Conservation (phyloP, 2,797 vertebrate genomes). For the Euthynnus affinis region DNA sequence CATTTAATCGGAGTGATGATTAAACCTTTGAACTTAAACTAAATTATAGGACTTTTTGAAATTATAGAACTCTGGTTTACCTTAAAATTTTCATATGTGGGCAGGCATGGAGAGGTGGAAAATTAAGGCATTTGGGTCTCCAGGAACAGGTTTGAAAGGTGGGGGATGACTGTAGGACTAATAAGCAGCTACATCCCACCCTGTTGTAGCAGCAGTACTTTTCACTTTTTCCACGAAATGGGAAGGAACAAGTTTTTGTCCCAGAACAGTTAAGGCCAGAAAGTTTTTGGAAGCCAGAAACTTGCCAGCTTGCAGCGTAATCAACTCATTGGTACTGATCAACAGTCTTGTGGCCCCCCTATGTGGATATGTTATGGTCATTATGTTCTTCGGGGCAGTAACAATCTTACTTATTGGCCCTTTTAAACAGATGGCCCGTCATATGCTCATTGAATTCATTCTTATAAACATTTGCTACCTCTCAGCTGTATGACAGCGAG, state of each 20-base stretch:
- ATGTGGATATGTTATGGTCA: conserved; percentile 17
- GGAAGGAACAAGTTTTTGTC: neutral
- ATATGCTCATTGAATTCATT: conserved; percentile 62
- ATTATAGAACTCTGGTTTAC: no score
- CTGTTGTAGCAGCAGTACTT: neutral
- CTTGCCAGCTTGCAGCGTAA: conserved; percentile 35
- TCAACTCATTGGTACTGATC: conserved; percentile 35
- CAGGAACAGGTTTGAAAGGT: neutral
- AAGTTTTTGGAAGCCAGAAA: conserved; percentile 14
- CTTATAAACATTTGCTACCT: conserved; percentile 60
- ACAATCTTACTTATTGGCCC: conserved; percentile 42
- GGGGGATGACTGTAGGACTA: neutral
- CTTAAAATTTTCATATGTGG: no score
- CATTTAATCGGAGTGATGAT: neutral
- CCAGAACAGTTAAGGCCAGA: neutral
- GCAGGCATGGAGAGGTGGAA: no score
- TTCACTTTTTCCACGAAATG: neutral
- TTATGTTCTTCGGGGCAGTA: conserved; percentile 42
- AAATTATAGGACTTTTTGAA: no score
- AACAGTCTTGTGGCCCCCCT: conserved; percentile 19
- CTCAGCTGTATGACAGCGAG: conserved; percentile 56
- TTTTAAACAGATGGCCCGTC: conserved; percentile 69
- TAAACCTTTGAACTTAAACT: neutral
- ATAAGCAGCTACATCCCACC: no score
- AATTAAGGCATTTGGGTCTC: no score